Conservation (phyloP, 2,888 invertebrate genomes). For the Hypselothyrea guttata region DNA sequence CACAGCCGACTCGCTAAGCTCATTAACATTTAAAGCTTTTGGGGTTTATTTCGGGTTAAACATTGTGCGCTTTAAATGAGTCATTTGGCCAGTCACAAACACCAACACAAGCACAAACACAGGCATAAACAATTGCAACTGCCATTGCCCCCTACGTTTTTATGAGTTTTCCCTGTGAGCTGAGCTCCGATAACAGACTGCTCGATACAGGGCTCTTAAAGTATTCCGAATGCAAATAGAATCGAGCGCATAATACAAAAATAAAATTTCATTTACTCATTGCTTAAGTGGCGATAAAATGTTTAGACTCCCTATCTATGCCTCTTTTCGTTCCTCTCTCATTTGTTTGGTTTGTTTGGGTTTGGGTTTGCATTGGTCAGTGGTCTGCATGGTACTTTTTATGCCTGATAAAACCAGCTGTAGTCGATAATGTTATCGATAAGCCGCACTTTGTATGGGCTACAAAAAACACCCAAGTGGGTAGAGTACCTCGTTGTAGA, state of each 20-base stretch:
- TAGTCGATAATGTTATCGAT: conserved; percentile 1
- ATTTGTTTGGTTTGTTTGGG: too few species aligned
- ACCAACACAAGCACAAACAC: conserved; percentile 41
- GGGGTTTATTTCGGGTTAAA: conserved; percentile 47
- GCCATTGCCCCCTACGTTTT: conserved; percentile 29
- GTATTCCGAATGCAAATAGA: conserved; percentile 47
- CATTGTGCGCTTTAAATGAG: conserved; percentile 48
- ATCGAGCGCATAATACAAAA: conserved; percentile 33
- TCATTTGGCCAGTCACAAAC: conserved; percentile 58
- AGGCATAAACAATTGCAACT: conserved; percentile 34
- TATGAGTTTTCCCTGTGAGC: conserved; percentile 35
- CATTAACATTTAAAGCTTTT: conserved; percentile 54
- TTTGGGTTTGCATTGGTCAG: too few species aligned
- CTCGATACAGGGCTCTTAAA: not conserved
- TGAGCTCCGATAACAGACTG: conserved; percentile 32
- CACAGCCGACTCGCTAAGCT: conserved; percentile 27
- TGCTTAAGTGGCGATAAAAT: conserved; percentile 62
- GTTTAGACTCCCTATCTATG: conserved; percentile 30
- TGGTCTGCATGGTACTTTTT: conserved; percentile 11
- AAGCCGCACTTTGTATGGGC: conserved; percentile 25
- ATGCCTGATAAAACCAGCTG: conserved; percentile 9
- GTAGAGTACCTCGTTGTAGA: not conserved
- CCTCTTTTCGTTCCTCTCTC: conserved; percentile 8
- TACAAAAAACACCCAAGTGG: not conserved
- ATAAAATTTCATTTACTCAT: conserved; percentile 53